Evolutionary conservation across 92 coral and sea anemone genomes (phyloP), one percentile per base, ranked within the genome.

Genomic region (Zoanthus sociatus): DNA sequence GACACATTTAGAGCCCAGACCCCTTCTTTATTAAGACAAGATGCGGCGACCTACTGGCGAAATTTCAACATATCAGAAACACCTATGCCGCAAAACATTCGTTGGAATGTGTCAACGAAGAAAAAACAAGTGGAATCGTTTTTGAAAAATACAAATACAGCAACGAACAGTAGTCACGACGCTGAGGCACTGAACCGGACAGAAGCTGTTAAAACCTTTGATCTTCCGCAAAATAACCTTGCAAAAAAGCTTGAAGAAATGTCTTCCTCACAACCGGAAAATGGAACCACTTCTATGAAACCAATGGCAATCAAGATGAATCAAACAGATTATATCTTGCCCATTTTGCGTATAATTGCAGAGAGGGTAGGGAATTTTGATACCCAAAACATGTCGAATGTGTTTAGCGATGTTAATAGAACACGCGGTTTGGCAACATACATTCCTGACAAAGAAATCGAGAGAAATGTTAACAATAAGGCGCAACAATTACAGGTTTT

Each of bases 221-320:
- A 54, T 18, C 44, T 50, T 32, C 16, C 85, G 18, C 14, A 69
- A 69, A 42, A 81, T 13, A 66, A 45, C 31, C 48, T 47, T 1
- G 75, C 61, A 21, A 54, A 81, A 66, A 53, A 81, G 15, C 56
- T 68, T 9, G 60, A 64, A 81, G 61, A 64, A 26, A 81, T 45
- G 60, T 64, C 73, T 63, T 61, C 53, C 13, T 17, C 37, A 7
- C 46, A 66, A 45, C 84, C n/a, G 6, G 58, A 26, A 44, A 17
- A 63, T 17, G 69, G 44, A 14, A 20, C 21, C 61, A 20, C 18
- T 48, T 13, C 18, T 47, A 68, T 47, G 18, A 33, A 12, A 14
- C 63, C 10, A 2, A 1, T 78, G 14, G 17, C 83, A 60, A 9
- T 48, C 56, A 1, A 51, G 12, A 77, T 18, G 20, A 77, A 48